phyloP scores from a whole-genome alignment of 2,888 invertebrate species.

The Odontothrips loti region DNA sequence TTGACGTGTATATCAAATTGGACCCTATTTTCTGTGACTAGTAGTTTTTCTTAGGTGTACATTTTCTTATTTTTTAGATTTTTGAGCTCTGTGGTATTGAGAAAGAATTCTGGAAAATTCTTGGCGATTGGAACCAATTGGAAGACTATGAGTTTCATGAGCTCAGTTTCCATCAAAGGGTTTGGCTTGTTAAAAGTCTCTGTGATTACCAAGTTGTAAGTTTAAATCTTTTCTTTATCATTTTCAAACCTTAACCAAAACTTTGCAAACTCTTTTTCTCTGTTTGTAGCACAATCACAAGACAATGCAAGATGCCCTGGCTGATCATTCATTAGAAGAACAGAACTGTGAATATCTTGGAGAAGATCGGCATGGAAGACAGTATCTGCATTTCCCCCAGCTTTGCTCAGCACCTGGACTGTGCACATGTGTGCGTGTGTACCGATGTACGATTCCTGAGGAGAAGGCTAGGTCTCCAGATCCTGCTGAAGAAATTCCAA shows the following conservation, averaged over 20 bases:
- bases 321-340: constrained; percentile 48
- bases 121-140: constrained; percentile 51
- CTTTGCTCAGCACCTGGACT: constrained; percentile 38
- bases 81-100: constrained; percentile 53
- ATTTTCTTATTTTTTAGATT: constrained; percentile 44
- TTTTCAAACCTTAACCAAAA: not conserved
- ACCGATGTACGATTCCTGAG: not conserved
- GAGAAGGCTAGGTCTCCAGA: not conserved
- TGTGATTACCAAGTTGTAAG: constrained; percentile 48
- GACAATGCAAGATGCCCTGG: constrained; percentile 51
- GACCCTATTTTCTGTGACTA: constrained; percentile 9
- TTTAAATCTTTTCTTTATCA: constrained; percentile 16
- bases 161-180: constrained; percentile 50
- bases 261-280: constrained; percentile 17
- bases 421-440: constrained; percentile 35
- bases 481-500: not conserved
- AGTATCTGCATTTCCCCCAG: constrained; percentile 53
- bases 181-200: constrained; percentile 55
- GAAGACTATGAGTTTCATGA: constrained; percentile 52
- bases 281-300: constrained; percentile 51
- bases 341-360: constrained; percentile 50
- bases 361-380: constrained; percentile 49
- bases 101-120: constrained; percentile 52
- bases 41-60: not conserved
- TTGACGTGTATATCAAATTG: constrained; percentile 15